Evolutionary conservation across 2,113 vertebrate genomes (phyloP).

Genomic region (Tauraco erythrolophus): DNA sequence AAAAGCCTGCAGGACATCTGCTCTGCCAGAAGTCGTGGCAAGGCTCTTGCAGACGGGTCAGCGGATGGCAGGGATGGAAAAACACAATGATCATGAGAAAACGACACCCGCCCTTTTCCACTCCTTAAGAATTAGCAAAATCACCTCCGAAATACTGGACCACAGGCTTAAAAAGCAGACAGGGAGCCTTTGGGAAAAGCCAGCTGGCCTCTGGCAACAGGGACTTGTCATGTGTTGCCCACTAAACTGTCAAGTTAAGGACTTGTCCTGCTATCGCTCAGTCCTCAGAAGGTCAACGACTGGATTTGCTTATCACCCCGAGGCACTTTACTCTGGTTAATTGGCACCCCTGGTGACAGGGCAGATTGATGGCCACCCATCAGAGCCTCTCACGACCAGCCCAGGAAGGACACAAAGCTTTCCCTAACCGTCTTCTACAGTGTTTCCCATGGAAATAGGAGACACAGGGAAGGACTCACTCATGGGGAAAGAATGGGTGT

Average conservation of each 20-base stretch:
- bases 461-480: rapidly evolving
- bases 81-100: conserved; percentile 20
- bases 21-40: conserved; percentile 31
- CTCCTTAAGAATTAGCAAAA: not conserved
- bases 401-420: not conserved
- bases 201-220: not conserved
- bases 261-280: conserved; percentile 39
- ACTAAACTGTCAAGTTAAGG: conserved; percentile 21
- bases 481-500: not conserved
- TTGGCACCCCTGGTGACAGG: conserved; percentile 46
- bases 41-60: conserved; percentile 40
- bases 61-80: conserved; percentile 17
- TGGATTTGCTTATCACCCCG: conserved; percentile 54
- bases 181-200: not conserved
- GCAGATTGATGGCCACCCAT: conserved; percentile 3
- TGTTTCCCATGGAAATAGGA: not conserved
- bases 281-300: conserved; percentile 48
- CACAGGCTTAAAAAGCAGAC: not conserved
- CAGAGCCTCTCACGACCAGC: not conserved
- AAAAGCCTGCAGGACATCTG: conserved; percentile 56
- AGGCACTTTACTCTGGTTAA: conserved; percentile 53
- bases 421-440: not conserved
- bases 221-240: not conserved
- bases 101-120: not conserved
- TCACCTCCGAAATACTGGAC: not conserved